Evolutionary conservation across 2,888 invertebrate genomes (phyloP).

Genomic region (Automeris io): DNA sequence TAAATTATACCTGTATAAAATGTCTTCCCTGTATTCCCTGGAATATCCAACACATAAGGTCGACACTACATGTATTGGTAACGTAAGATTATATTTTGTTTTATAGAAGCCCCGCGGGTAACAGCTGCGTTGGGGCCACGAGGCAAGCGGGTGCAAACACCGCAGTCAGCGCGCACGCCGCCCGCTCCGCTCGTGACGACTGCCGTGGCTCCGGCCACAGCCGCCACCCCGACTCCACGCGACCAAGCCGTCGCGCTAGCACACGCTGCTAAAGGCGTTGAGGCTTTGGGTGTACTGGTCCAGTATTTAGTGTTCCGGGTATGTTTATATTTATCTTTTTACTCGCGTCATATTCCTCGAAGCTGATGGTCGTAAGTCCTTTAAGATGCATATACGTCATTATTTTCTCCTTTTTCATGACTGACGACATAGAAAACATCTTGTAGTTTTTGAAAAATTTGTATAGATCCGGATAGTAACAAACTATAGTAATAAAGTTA

Average conservation of each 20-base stretch:
- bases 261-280: conserved; percentile 81
- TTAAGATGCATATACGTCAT: neutral
- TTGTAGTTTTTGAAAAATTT: too few relatives aligned
- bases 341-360: neutral
- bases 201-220: conserved; percentile 20
- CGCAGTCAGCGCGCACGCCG: conserved; percentile 48
- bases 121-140: conserved; percentile 59
- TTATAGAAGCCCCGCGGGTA: conserved; percentile 62
- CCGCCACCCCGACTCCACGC: conserved; percentile 29
- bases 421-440: too few relatives aligned
- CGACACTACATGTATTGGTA: too few relatives aligned
- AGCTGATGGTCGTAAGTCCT: neutral
- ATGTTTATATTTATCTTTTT: conserved; percentile 43
- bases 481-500: too few relatives aligned
- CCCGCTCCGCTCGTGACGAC: conserved; percentile 30
- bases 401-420: too few relatives aligned
- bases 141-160: conserved; percentile 63
- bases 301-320: conserved; percentile 89
- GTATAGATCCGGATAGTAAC: too few relatives aligned
- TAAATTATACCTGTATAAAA: too few relatives aligned
- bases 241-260: conserved; percentile 61
- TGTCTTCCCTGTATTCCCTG: too few relatives aligned
- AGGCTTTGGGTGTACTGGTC: conserved; percentile 89
- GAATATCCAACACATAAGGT: too few relatives aligned
- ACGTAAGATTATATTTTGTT: conserved; percentile 9